Base-by-base conservation (phyloP, 2,888 invertebrate genomes). In the Aspidiotus rigidus region DNA sequence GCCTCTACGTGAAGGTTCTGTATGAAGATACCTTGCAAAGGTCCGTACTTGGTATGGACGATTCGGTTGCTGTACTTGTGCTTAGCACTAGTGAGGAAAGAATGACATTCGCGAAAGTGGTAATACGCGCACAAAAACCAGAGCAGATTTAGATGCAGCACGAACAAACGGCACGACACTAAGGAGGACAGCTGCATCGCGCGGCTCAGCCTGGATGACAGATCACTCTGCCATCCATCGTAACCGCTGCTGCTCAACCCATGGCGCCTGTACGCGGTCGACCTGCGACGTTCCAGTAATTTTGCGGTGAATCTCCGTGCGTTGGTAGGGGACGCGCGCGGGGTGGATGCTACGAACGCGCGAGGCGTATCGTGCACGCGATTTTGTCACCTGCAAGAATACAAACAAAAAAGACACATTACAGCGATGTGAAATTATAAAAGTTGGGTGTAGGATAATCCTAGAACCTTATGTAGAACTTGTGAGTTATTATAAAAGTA, bases 41-140 rank as follows among this genome's bases (percentile, higher is more conserved):
- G 86, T 49, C 94, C 95, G 83, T 93, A 94, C 78, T 92, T 89
- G 74, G 94, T 95, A 77, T 86, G 85, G 73, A 94, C 89, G 72
- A 91, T 85, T 74, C 89, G 84, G 73, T 88, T 87, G 79, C 88
- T 88, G 80, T 89, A 89, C 78, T 89, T 89, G 79, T 88, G 88
- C n/a, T 59, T 59, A 53, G 59, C 41, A 28, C 28, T 28, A 28
- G 28, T 28, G 28, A 28, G 28, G 53, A 67, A 67, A 8, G 67
- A 59, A 39, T 67, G 60, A 53, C 67, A 67, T 59, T 39, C 67
- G 67, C 59, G 59, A 39, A 59, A 59, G 11, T 28, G 16, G 6
- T 59, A 13, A 28, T 39, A 59, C 59, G 39, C 28, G 28, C 59
- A 59, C 39, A 59, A 39, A 39, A 59, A 39, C 59, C 59, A 59